Evolutionary conservation across 2,797 vertebrate species (phyloP).

Genomic region (Pseudomugil gertrudae): DNA sequence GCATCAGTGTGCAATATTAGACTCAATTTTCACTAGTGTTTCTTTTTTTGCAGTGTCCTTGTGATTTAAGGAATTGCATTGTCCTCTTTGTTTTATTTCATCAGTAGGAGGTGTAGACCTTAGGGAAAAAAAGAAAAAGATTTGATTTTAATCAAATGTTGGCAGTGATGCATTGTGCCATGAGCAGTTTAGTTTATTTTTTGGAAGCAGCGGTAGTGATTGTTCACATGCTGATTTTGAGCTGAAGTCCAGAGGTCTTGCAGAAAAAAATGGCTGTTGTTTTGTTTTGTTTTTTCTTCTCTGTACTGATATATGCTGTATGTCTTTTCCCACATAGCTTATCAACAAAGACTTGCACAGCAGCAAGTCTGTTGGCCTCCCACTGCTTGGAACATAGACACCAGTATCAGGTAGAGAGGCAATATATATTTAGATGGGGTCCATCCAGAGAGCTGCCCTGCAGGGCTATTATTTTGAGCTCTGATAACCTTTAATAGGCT

Average conservation of each 20-base stretch:
- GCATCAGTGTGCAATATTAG: conserved; percentile 35
- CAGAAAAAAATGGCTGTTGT: background rate
- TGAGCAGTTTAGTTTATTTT: conserved; percentile 11
- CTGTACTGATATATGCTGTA: conserved; percentile 7
- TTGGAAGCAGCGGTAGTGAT: conserved; percentile 24
- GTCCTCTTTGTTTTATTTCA: conserved; percentile 44
- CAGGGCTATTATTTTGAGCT: conserved; percentile 68
- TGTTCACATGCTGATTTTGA: conserved; percentile 36
- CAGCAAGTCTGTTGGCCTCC: conserved; percentile 17
- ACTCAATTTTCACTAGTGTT: conserved; percentile 36
- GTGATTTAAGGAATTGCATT: conserved; percentile 35
- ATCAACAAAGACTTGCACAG: conserved; percentile 37
- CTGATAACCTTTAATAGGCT: conserved; percentile 78
- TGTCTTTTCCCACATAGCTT: conserved; percentile 36
- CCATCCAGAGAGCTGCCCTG: conserved; percentile 45
- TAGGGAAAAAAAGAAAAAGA: conserved; percentile 12
- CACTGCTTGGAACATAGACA: conserved; percentile 26
- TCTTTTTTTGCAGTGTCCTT: conserved; percentile 41
- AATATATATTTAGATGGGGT: conserved; percentile 68
- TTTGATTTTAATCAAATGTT: conserved; percentile 46
- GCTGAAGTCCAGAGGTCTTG: conserved; percentile 12
- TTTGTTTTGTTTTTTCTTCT: background rate
- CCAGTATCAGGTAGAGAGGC: conserved; percentile 36
- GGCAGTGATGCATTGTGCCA: conserved; percentile 30
- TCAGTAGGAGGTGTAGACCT: conserved; percentile 24